phyloP scores from a whole-genome alignment of 2,888 invertebrate genomes.

The Cantharis nigra region DNA sequence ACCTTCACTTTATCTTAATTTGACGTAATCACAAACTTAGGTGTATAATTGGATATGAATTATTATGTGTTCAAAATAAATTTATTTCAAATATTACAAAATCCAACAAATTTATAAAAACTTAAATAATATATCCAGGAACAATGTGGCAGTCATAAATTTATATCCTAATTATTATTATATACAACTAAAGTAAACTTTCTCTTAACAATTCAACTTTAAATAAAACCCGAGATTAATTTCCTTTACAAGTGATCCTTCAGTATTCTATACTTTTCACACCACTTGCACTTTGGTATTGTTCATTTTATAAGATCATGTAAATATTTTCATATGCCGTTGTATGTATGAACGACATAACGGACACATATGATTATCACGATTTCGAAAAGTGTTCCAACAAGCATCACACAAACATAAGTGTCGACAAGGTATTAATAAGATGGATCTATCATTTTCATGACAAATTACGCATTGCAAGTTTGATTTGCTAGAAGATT shows the following conservation, averaged over 20 bases:
- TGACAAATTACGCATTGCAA: slow-evolving; percentile 60
- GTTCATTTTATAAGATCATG: slow-evolving; percentile 42
- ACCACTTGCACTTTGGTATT: background rate
- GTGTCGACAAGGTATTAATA: slow-evolving; percentile 62
- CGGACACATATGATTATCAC: slow-evolving; percentile 60
- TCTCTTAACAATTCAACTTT: background rate
- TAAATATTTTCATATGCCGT: slow-evolving; percentile 61
- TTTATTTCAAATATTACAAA: background rate
- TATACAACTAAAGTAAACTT: background rate
- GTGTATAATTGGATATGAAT: too few relatives aligned
- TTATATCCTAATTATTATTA: background rate
- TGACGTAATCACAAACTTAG: too few relatives aligned
- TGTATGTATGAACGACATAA: slow-evolving; percentile 62
- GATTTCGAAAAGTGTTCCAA: slow-evolving; percentile 55
- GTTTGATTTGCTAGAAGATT: background rate
- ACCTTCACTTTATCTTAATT: too few relatives aligned
- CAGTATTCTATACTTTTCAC: too few relatives aligned
- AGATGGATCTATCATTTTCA: slow-evolving; percentile 61
- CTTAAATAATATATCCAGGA: background rate
- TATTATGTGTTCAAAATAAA: background rate
- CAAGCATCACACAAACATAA: slow-evolving; percentile 62
- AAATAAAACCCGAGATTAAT: background rate
- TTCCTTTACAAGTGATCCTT: background rate
- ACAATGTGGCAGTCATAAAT: background rate
- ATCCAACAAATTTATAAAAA: background rate